Conservation (phyloP, 2,888 invertebrate genomes). For the Hemithea aestivaria region DNA sequence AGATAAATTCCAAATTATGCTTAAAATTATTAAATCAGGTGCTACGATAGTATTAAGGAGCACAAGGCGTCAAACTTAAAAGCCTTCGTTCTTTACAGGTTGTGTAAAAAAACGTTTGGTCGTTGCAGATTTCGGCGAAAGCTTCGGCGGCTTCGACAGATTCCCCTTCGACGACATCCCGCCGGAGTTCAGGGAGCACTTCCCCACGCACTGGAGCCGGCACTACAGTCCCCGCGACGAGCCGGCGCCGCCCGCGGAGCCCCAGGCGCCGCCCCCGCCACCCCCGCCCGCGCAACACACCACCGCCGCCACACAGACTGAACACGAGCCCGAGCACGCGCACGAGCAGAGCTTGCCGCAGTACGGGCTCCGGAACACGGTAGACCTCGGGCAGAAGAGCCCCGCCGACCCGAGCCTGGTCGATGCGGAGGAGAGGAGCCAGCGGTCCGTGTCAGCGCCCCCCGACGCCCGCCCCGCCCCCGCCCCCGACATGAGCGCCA, state of each 20-base stretch:
- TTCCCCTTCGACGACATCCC: constrained; percentile 76
- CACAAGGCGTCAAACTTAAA: not conserved
- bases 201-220: constrained; percentile 67
- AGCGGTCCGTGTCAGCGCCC: constrained; percentile 89
- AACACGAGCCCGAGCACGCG: constrained; percentile 44
- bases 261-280: constrained; percentile 36
- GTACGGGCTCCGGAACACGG: constrained; percentile 86
- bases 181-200: constrained; percentile 70
- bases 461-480: constrained; percentile 73
- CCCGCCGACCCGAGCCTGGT: constrained; percentile 72
- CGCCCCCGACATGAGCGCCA: constrained; percentile 56
- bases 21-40: no score
- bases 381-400: constrained; percentile 86
- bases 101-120: constrained; percentile 44
- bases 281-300: constrained; percentile 47
- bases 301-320: constrained; percentile 65
- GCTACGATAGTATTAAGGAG: no score
- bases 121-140: constrained; percentile 71
- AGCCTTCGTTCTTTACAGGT: constrained; percentile 34
- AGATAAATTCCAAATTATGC: no score
- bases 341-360: constrained; percentile 71
- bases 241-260: constrained; percentile 39
- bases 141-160: constrained; percentile 73
- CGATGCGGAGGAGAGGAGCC: constrained; percentile 80
- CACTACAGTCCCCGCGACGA: constrained; percentile 59